Evolutionary conservation across 1,140 invertebrate species (phyloP), one percentile per base, ranked within the genome.

Genomic region (Drosophila micromelanica): DNA sequence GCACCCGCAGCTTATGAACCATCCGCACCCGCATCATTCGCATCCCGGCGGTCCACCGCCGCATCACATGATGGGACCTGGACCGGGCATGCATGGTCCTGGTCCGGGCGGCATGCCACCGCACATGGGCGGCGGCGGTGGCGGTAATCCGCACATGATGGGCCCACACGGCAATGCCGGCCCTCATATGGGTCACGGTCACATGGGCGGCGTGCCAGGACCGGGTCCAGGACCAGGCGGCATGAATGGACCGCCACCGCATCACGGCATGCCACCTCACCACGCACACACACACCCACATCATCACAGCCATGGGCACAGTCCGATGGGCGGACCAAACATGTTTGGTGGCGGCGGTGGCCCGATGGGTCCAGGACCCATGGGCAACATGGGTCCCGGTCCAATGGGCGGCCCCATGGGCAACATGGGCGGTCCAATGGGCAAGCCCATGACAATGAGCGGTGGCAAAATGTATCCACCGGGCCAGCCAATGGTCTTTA

Each of bases 401-500:
- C 85, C 84, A 5, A 90, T 90, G 81, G 75, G 84, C 12, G 87
- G 84, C 1, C 87, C 87, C 5, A 85, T 86, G 81, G 81, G 81
- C 4, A 81, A 87, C 48, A 86, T 86, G 81, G 91, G 90, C 15
- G 87, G 84, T 1, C 90, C 90, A 4, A 81, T 85, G 92, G 93
- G 93, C 15, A 91, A 90, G 37, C 90, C 91, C 20, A 97, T 98
- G 96, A 96, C 97, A 79, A 96, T 98, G 51, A 96, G 96, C 92
- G 96, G 96, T 43, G 97, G 96, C 38, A 98, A 97, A 94, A 96
- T 98, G 45, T 99, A 99, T 93, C 98, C 98, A 51, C 96, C 96
- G 4, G 97, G 98, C 93, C 97, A 98, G 92, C 96, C 98, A 5
- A 99, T 99, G 97, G 97, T 99, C 37, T 99, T 99, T 91, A 99